Percentiles rank a stretch among this genome's conserved stretches.
These are phyloP conservation scores for Mareca penelope DNA, from an alignment of 2,797 vertebrate genomes.

Conservation along the genomic window DNA sequence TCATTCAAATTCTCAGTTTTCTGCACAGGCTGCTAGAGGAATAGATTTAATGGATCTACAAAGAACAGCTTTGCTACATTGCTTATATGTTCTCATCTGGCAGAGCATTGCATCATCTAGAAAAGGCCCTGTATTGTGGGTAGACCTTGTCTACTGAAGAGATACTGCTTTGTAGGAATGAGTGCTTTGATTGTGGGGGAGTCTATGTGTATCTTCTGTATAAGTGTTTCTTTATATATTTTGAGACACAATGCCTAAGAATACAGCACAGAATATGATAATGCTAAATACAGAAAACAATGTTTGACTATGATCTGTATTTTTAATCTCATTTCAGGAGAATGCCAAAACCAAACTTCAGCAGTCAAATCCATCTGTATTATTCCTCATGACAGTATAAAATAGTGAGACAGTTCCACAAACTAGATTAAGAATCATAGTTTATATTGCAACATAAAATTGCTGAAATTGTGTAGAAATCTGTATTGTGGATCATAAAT, in stretches of 20 bases:
- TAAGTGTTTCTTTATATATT: conserved; percentile 17
- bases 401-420: conserved; percentile 34
- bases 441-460: conserved; percentile 36
- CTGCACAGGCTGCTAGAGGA: neutral
- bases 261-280: conserved; percentile 32
- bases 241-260: conserved; percentile 35
- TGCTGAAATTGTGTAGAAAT: conserved; percentile 16
- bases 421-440: conserved; percentile 49
- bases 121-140: neutral
- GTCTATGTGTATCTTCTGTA: neutral
- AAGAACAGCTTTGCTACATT: conserved; percentile 8
- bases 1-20: conserved; percentile 51
- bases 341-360: conserved; percentile 25
- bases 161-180: neutral
- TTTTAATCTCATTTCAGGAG: conserved; percentile 35
- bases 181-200: conserved; percentile 2
- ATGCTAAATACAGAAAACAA: conserved; percentile 1
- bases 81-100: neutral
- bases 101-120: conserved; percentile 21
- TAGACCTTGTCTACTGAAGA: neutral
- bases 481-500: neutral
- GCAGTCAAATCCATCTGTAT: neutral
- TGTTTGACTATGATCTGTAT: conserved; percentile 30
- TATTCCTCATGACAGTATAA: conserved; percentile 14
- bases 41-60: conserved; percentile 26